Evolutionary conservation across 92 coral and sea anemone genomes (phyloP), one percentile per base, ranked within the genome.

Genomic region (Umimayanthus kanabou): DNA sequence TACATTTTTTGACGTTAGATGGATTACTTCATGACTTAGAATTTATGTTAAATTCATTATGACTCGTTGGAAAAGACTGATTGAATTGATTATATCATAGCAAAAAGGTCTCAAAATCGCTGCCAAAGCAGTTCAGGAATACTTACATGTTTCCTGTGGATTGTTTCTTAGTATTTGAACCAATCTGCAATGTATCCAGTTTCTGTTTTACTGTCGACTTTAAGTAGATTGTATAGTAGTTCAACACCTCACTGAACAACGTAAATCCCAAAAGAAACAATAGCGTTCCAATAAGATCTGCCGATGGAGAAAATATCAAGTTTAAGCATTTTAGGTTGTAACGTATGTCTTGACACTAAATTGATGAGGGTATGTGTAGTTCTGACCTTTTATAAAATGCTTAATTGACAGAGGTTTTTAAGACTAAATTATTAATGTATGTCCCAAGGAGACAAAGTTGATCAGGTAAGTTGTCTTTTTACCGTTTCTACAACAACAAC

Each of bases 241-340:
- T 40, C 58, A 81, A 39, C 58, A 81, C 13, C 11, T 81, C 74
- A 42, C 85, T 64, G n/a, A 64, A 42, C 85, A 81, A 23, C 40
- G 85, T 22, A 65, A 81, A 81, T n/a, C 57, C 74, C 16, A 81
- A 55, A 4, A 81, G 47, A 42, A 81, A 81, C 2, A 81, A 13
- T 3, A 81, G n/a, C 11, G 87, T 83, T 23, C 87, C 87, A 67
- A 70, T 33, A 29, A 69, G 87, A 39, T 83, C 66, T 83, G 79
- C 47, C 28, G 43, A 33, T 37, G 42, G 47, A 74, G 23, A 39
- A 74, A 29, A 14, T 39, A 13, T 0, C 20, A 2, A 7, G 47
- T 74, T 61, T 61, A 7, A 61, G 26, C 22, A 4, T 61, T 61
- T 61, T 20, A 22, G 69, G 9, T 7, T 23, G 26, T 23, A 61